A percentile compares a stretch with the other conserved stretches of the same genome.
phyloP scores from a whole-genome alignment of 2,113 vertebrate genomes.

The Corapipo altera region DNA sequence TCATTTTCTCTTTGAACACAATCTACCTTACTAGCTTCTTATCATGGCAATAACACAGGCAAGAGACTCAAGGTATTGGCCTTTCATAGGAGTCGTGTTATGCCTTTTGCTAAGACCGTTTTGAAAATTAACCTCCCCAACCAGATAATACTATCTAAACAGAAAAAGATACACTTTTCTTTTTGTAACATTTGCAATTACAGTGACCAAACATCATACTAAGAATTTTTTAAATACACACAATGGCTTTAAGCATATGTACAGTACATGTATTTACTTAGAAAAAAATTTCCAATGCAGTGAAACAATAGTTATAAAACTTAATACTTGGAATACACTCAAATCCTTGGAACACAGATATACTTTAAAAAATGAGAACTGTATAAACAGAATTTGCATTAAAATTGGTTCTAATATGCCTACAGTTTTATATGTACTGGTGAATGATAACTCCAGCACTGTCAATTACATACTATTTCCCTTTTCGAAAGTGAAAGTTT shows the following conservation, averaged over 20 bases:
- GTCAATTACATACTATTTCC: neutral
- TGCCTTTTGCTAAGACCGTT: neutral
- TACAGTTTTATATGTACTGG: neutral
- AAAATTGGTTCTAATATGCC: neutral
- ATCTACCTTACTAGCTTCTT: neutral
- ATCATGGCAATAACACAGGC: neutral
- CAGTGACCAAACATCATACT: neutral
- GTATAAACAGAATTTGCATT: neutral
- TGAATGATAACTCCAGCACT: neutral
- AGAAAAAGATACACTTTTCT: neutral
- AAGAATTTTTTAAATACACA: neutral
- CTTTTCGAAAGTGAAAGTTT: neutral
- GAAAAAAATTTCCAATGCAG: neutral
- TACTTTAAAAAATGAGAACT: neutral
- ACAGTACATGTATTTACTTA: neutral
- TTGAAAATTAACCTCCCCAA: neutral
- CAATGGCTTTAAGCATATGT: neutral
- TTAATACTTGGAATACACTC: neutral
- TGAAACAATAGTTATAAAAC: constrained; percentile 4
- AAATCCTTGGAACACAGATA: neutral
- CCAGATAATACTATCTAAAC: neutral
- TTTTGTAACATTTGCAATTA: neutral
- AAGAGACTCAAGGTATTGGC: neutral
- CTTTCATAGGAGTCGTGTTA: neutral
- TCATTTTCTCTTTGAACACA: neutral